These are phyloP conservation scores for Myotis pilosus DNA, from an alignment of 2,797 vertebrate species.

Conservation along the genomic window DNA sequence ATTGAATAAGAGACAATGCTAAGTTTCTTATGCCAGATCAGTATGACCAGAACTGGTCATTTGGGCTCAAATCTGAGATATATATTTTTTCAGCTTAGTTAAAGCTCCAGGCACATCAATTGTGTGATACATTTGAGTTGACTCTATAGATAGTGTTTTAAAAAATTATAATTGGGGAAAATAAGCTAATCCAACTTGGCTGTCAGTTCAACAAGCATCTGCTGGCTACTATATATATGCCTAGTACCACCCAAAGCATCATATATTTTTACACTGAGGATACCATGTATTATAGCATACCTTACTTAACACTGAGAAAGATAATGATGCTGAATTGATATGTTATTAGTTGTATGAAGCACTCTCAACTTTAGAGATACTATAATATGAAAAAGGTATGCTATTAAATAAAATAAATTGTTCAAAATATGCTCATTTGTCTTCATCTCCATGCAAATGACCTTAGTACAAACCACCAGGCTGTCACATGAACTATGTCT, in stretches of 20 bases:
- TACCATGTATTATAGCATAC: background rate
- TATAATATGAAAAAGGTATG: background rate
- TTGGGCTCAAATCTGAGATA: background rate
- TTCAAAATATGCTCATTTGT: background rate
- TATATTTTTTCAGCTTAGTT: background rate
- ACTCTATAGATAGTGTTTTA: background rate
- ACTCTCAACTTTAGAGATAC: background rate
- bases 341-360: background rate
- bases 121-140: background rate
- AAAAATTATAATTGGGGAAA: background rate
- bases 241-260: background rate
- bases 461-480: background rate
- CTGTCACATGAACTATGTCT: background rate
- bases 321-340: background rate
- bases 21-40: background rate
- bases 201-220: background rate
- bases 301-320: background rate
- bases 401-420: background rate
- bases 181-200: background rate
- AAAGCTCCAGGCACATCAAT: background rate
- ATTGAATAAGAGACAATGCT: background rate
- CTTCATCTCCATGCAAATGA: background rate
- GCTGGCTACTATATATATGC: rapidly evolving
- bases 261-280: background rate
- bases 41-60: background rate